Percentiles rank a stretch among this genome's conserved stretches.
Conservation (phyloP, 2,113 vertebrate species). For the Poecile atricapillus region DNA sequence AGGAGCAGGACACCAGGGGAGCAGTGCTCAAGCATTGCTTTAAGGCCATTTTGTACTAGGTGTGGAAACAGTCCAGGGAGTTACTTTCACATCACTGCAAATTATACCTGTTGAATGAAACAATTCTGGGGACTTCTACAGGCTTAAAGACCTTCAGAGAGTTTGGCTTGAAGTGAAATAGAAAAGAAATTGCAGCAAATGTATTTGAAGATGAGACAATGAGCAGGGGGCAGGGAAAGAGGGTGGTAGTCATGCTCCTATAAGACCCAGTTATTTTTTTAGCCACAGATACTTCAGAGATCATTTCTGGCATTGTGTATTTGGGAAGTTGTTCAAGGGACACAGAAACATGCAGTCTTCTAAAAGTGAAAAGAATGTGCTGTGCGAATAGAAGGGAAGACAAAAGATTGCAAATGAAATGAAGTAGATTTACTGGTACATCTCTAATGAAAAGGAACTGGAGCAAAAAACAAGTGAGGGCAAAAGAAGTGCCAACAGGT, state of each 20-base stretch:
- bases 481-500: neutral
- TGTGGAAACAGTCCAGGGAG: neutral
- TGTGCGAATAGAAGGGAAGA: neutral
- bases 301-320: neutral
- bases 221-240: neutral
- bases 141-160: neutral
- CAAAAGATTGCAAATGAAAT: neutral
- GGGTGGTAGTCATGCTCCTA: neutral
- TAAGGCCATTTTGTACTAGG: neutral
- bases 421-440: accelerated
- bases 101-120: neutral
- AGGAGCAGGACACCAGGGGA: neutral
- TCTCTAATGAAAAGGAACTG: neutral
- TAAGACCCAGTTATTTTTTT: neutral
- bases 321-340: neutral
- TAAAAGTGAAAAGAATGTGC: neutral
- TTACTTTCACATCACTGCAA: neutral
- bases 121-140: neutral
- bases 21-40: neutral
- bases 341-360: neutral
- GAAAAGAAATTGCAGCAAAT: neutral
- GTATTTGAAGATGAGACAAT: neutral
- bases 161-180: neutral
- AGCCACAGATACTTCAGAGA: neutral
- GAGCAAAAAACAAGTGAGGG: neutral